Conservation (phyloP, 2,113 vertebrate genomes). For the Crotalus horridus region DNA sequence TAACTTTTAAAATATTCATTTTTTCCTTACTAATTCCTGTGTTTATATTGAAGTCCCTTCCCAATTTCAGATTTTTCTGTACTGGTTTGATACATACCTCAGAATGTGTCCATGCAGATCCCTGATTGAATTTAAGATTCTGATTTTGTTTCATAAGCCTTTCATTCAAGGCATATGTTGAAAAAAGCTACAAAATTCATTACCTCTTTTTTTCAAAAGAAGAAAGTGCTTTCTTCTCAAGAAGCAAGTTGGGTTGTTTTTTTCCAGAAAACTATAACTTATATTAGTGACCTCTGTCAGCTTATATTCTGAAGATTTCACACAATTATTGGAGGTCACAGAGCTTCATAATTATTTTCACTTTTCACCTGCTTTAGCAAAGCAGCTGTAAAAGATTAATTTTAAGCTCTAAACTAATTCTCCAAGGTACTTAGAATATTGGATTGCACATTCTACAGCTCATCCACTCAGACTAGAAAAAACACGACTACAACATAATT, state of each 20-base stretch:
- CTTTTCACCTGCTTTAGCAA: conserved; percentile 55
- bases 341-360: conserved; percentile 58
- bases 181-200: conserved; percentile 29
- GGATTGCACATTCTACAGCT: conserved; percentile 38
- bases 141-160: conserved; percentile 39
- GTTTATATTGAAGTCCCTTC: not conserved
- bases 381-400: conserved; percentile 55
- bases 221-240: conserved; percentile 43
- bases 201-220: conserved; percentile 35
- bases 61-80: not conserved
- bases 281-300: conserved; percentile 39
- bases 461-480: conserved; percentile 28
- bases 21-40: not conserved
- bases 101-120: not conserved
- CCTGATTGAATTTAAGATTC: conserved; percentile 23
- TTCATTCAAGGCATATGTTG: conserved; percentile 17
- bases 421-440: conserved; percentile 39
- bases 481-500: conserved; percentile 34
- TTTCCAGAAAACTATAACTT: conserved; percentile 39
- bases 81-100: not conserved
- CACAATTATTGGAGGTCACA: conserved; percentile 40
- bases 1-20: not conserved
- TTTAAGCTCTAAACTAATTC: conserved; percentile 48
- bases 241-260: conserved; percentile 15
- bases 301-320: conserved; percentile 41